phyloP scores from a whole-genome alignment of 2,797 vertebrate genomes.

The Calcarius lapponicus region DNA sequence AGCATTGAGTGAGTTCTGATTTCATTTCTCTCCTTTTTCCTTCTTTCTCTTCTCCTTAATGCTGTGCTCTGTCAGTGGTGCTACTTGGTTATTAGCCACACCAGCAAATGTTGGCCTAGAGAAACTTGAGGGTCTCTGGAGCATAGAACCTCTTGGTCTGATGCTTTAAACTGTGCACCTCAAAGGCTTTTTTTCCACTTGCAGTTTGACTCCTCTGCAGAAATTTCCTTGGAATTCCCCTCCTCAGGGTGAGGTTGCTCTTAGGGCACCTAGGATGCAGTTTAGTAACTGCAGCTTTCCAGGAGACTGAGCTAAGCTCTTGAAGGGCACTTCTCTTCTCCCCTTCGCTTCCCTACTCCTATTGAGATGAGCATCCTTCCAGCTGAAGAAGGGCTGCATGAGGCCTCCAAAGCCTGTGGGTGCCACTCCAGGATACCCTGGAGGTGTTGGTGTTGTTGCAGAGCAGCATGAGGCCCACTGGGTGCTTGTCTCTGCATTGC shows the following conservation, averaged over 20 bases:
- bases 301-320: constrained; percentile 48
- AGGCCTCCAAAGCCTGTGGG: constrained; percentile 37
- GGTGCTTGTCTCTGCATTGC: constrained; percentile 27
- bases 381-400: constrained; percentile 60
- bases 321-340: constrained; percentile 48
- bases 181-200: not conserved
- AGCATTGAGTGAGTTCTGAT: constrained; percentile 93
- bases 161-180: constrained; percentile 42
- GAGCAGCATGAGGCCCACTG: not conserved
- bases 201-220: constrained; percentile 34
- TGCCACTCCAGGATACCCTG: constrained; percentile 42
- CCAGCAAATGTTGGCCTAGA: constrained; percentile 29
- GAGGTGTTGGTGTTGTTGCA: constrained; percentile 20
- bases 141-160: constrained; percentile 48
- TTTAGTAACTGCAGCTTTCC: constrained; percentile 52
- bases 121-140: constrained; percentile 35
- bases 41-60: constrained; percentile 71
- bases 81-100: constrained; percentile 46
- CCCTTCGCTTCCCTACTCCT: not conserved
- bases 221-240: constrained; percentile 6
- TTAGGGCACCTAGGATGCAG: constrained; percentile 54
- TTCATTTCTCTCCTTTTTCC: constrained; percentile 56
- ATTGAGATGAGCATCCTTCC: constrained; percentile 45
- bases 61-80: constrained; percentile 53
- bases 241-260: constrained; percentile 50